Conservation (phyloP, 2,113 vertebrate species). For the Megatriorchis doriae region DNA sequence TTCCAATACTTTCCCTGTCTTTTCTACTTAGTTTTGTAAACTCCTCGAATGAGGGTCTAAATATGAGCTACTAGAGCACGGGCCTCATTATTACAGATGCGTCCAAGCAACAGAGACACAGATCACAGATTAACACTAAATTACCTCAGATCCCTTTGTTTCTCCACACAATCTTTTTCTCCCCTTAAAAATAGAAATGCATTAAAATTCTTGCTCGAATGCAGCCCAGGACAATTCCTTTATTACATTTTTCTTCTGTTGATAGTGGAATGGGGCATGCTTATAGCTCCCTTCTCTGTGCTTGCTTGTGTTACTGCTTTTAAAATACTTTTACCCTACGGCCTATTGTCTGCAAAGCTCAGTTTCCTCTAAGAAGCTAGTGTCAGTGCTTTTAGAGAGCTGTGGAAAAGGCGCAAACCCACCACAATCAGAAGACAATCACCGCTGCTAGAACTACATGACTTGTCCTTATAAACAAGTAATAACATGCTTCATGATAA, state of each 20-base stretch:
- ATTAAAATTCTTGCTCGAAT: not conserved
- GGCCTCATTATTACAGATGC: not conserved
- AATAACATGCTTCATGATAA: not conserved
- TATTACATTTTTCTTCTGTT: not conserved
- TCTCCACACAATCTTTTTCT: not conserved
- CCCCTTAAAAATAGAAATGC: not conserved
- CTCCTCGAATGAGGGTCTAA: not conserved
- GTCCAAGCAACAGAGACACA: not conserved
- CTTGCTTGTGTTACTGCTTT: not conserved
- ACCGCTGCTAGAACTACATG: not conserved
- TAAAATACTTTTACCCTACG: not conserved
- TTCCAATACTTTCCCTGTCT: not conserved
- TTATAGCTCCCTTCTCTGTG: not conserved
- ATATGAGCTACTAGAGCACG: not conserved
- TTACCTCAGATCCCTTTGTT: not conserved
- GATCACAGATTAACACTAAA: not conserved
- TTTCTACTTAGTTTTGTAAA: not conserved
- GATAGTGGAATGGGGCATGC: not conserved
- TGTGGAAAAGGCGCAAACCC: not conserved
- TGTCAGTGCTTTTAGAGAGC: not conserved
- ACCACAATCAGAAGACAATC: not conserved
- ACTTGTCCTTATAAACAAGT: not conserved
- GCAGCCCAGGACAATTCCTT: not conserved
- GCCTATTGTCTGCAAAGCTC: not conserved
- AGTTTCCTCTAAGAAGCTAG: not conserved